Evolutionary conservation across 35 echinoderm and acorn worm species (phyloP), one percentile per base, ranked within the genome.

Genomic region (Ophiothrix spiculata): DNA sequence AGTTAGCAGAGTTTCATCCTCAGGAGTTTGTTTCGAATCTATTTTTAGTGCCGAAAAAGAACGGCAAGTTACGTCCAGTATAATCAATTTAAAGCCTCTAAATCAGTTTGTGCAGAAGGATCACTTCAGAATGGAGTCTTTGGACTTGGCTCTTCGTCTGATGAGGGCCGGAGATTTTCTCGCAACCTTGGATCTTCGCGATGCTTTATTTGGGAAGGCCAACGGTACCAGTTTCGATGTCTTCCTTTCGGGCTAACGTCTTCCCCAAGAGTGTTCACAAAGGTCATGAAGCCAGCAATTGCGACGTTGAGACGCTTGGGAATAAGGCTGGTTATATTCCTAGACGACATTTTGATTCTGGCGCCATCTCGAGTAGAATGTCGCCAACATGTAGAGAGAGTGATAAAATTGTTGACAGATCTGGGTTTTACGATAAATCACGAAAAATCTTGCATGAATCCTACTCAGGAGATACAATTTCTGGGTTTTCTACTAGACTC

Each of bases 361-460:
- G 45, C 45, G 21, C 45, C 45, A 8, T 54, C 45, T 11, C 8
- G 45, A 1, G 12, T n/a, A n/a, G n/a, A n/a, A n/a, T n/a, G n/a
- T n/a, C n/a, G n/a, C n/a, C n/a, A n/a, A n/a, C n/a, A n/a, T n/a
- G n/a, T n/a, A n/a, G n/a, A 85, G 4, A 73, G 1, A 0, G 35
- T 35, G 1, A 64, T 85, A 4, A 16, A 1, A 17, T 33, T 85
- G 34, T 38, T 73, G 41, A 37, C 37, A 35, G 32, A 36, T 2
- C 82, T 85, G 56, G 82, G 82, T 28, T 73, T 85, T 63, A 17
- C 33, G 4, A 73, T 85, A 13, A 85, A 85, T 28, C 1, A 13
- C 15, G 82, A 85, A 37, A 73, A 85, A 73, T 85, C 82, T 21
- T 15, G 31, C 29, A 2, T 85, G 32, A 34, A 69, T 64, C 82